Base-by-base conservation (phyloP, 1,140 invertebrate species). In the Drosophila sturtevanti region DNA sequence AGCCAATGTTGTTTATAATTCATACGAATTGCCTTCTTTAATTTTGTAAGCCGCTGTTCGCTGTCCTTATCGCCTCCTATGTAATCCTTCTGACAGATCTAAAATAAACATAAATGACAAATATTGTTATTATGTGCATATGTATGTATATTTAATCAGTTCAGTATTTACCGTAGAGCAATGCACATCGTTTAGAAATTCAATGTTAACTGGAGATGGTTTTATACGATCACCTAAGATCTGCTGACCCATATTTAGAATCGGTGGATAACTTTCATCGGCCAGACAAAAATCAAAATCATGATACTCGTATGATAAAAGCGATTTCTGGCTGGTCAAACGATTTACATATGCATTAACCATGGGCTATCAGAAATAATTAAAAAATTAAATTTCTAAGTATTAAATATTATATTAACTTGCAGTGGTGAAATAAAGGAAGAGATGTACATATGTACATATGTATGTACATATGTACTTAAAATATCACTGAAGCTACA, bases 241-340 rank as follows among this genome's bases (percentile, higher is more conserved):
- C 59, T 99, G 98, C 93, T 99, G 99, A 1, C 99, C 99, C 38
- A 99, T 94, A 92, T 99, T 99, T 93, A 99, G 98, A 4, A 97
- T 97, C 5, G 98, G 98, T n/a, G 96, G 96, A 74, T 96, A 93
- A 44, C 94, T 93, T 77, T 96, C 94, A 81, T 95, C 94, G 58
- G 93, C 93, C 3, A 93, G 89, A 93, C 99, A 99, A 89, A 99
- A 99, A 92, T 99, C 98, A 93, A 99, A 99, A 81, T 98, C 96
- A 91, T 97, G 95, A 92, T 99, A 99, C 93, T 99, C 98, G 94
- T 98, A 99, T 3, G 98, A 98, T 89, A 99, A 97, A 3, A 99
- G 96, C 14, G 97, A 98, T 92, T 99, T 97, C 90, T 99, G 96
- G 7, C 98, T 98, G 92, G 99, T 99, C 6, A 99, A 93, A 77